Base-by-base conservation (phyloP, 2,113 vertebrate species). In the Pimephales promelas region DNA sequence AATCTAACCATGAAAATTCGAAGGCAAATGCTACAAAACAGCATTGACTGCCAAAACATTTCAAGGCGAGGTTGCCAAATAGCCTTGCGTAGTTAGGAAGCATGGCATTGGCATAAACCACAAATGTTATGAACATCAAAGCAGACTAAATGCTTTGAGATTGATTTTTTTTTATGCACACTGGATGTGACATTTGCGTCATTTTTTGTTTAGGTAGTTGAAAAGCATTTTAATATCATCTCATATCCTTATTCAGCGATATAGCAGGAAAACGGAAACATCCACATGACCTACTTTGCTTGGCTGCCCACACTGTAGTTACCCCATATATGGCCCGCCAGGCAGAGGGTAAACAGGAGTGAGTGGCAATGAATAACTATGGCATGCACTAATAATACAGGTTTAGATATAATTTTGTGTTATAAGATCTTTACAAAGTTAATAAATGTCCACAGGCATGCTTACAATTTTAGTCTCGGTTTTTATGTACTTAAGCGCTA, bases 281-380 rank as follows among this genome's bases (percentile, higher is more conserved):
- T 36, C 52, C 79, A 82, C 31, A 62, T 85, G 83, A 83, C 85
- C 87, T 76, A 86, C 79, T 83, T 86, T 68, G 71, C 61, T 43
- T 66, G 72, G 85, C 71, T 59, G 79, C 40, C 52, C 54, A 52
- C 56, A 52, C 71, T 71, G 36, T n/a, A 47, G 28, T 57, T 59
- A 47, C 34, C 72, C 72, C 83, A 84, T 82, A 87, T 84, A 81
- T 74, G 86, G 82, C 77, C 64, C 49, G 36, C 24, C 36, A 49
- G 11, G 34, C 54, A 77, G 36, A 59, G 47, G 28, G 73, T 56
- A 82, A 68, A 82, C 40, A 57, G 3, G 22, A 45, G 47, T 40
- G 28, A 49, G 36, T 62, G 20, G 20, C 68, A 40, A 81, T 70
- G 1, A 49, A 81, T 70, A 54, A 81, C 79, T 40, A 81, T 11